Evolutionary conservation across 2,888 invertebrate genomes (phyloP).

Genomic region (Parnassius apollo): DNA sequence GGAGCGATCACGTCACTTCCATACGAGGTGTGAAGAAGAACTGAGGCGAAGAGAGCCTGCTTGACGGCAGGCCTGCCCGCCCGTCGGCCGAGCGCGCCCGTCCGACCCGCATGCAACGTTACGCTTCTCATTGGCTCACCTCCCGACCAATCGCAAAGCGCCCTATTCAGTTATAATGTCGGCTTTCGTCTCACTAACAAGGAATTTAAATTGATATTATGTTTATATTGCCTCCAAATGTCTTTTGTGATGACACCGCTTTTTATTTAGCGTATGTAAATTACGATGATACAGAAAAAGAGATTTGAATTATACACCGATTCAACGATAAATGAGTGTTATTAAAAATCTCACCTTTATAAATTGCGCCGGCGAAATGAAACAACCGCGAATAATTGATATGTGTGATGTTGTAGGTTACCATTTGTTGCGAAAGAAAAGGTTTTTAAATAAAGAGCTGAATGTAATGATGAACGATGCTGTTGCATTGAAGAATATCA

Average conservation of each 20-base stretch:
- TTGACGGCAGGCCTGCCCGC: slow-evolving; percentile 41
- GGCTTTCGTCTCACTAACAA: slow-evolving; percentile 81
- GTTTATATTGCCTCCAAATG: slow-evolving; percentile 81
- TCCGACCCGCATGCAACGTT: slow-evolving; percentile 30
- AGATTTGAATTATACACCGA: slow-evolving; percentile 77
- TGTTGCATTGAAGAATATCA: neutral
- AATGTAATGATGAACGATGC: slow-evolving; percentile 33
- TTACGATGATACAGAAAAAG: slow-evolving; percentile 77
- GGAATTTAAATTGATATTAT: slow-evolving; percentile 82
- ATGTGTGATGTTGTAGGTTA: slow-evolving; percentile 29
- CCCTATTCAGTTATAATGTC: slow-evolving; percentile 76
- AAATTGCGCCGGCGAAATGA: slow-evolving; percentile 52
- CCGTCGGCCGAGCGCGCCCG: slow-evolving; percentile 42
- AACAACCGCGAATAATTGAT: slow-evolving; percentile 41
- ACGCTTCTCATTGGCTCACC: slow-evolving; percentile 50
- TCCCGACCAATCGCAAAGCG: slow-evolving; percentile 50
- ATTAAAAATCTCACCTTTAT: slow-evolving; percentile 63
- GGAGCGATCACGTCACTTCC: slow-evolving; percentile 63
- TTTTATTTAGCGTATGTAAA: slow-evolving; percentile 81
- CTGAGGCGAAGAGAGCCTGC: slow-evolving; percentile 66
- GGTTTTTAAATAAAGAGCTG: slow-evolving; percentile 22
- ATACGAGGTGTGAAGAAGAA: slow-evolving; percentile 67
- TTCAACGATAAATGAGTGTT: slow-evolving; percentile 68
- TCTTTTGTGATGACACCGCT: slow-evolving; percentile 82
- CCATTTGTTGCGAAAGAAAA: slow-evolving; percentile 25